Base-by-base conservation (phyloP, 2,113 vertebrate species). In the Hippocampus zosterae region DNA sequence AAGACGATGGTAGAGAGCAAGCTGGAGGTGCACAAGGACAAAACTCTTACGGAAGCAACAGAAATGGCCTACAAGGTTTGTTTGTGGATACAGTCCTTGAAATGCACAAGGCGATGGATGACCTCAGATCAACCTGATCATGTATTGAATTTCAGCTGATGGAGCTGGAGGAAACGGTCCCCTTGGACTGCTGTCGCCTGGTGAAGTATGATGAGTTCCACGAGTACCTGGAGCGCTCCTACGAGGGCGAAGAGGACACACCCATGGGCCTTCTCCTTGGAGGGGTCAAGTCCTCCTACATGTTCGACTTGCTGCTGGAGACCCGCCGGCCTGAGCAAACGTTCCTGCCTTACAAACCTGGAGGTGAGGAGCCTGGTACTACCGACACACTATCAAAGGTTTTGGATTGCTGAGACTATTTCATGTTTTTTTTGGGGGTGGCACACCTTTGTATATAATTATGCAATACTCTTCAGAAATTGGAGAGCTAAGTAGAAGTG, bases 141-240 rank as follows among this genome's bases (percentile, higher is more conserved):
- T 50, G 41, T 56, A 74, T 8, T 81, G n/a, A 53, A n/a, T 44
- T 18, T 77, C 72, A 99, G 97, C 75, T 98, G 68, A 95, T 98
- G 95, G 96, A 97, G 84, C 91, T 99, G 66, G 95, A 97, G 56
- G 94, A 92, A 3, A 80, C 92, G 0, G 86, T 96, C 81, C 86
- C 95, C 25, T 77, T 95, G 77, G 95, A 96, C 76, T 98, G 96
- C 80, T 99, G 97, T 85, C 96, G 97, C 66, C 90, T 99, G 78
- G 96, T 99, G 71, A 99, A 99, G 73, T 99, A 99, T 0, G 97
- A 99, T 37, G 97, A 99, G 89, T 98, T 99, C 80, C 97, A 99
- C 1, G 97, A 99, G 91, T 98, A 98, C 85, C 89, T 99, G 78
- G 97, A 99, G 73, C 92, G 95, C 61, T 99, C 97, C 0, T 99